Conservation (phyloP, 1,140 invertebrate genomes). For the Grapholita molesta region DNA sequence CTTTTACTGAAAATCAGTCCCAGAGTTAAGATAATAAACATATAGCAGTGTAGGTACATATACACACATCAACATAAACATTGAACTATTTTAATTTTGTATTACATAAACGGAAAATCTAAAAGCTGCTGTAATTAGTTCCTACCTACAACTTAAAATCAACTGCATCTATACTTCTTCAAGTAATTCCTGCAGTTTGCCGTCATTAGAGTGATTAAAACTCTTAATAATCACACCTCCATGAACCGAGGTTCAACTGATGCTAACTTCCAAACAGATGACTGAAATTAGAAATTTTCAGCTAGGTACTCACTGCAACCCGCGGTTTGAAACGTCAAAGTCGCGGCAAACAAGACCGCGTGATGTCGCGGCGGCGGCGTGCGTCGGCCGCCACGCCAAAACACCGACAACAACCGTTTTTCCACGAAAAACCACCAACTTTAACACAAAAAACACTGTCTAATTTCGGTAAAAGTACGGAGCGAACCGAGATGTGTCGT, state of each 20-base stretch:
- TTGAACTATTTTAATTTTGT: too few relatives aligned
- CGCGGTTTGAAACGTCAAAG: conserved; percentile 48
- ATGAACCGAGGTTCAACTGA: not conserved
- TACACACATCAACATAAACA: too few relatives aligned
- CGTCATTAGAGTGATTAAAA: too few relatives aligned
- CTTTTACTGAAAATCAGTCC: too few relatives aligned
- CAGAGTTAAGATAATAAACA: too few relatives aligned
- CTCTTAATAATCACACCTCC: too few relatives aligned
- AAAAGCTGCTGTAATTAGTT: too few relatives aligned
- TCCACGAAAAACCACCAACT: conserved; percentile 55
- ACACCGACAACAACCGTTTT: conserved; percentile 40
- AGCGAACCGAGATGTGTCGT: conserved; percentile 76
- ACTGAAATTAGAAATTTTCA: conserved; percentile 42
- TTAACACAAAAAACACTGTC: conserved; percentile 62
- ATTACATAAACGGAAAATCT: too few relatives aligned
- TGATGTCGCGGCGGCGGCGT: conserved; percentile 40
- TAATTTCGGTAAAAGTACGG: conserved; percentile 76
- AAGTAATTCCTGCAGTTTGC: too few relatives aligned
- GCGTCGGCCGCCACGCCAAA: conserved; percentile 30
- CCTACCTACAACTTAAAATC: too few relatives aligned
- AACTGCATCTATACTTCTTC: too few relatives aligned
- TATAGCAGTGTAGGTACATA: too few relatives aligned
- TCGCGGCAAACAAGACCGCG: conserved; percentile 40
- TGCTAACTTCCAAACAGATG: not conserved
- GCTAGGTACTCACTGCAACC: conserved; percentile 58